A percentile compares a stretch with the other conserved stretches of the same genome.
Conservation (phyloP, 2,888 invertebrate species). For the Shargacucullia verbasci region DNA sequence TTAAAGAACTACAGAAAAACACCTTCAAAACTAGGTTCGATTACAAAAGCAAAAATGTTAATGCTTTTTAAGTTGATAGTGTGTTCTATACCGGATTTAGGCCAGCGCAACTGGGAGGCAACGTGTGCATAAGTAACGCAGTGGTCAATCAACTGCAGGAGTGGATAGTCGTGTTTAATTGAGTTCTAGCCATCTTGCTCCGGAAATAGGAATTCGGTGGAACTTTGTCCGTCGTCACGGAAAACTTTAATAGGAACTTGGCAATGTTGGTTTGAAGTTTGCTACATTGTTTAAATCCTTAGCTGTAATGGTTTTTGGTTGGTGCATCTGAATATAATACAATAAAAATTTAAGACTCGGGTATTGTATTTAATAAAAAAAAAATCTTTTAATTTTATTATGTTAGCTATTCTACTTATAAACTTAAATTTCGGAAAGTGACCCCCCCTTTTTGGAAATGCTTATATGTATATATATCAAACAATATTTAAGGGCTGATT, state of each 20-base stretch:
- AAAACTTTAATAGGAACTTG: constrained; percentile 52
- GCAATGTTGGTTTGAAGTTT: constrained; percentile 41
- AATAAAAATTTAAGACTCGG: no score
- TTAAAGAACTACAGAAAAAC: no score
- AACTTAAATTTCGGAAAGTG: no score
- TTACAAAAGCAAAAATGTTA: no score
- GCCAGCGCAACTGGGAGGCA: background rate
- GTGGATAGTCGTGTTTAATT: constrained; percentile 29
- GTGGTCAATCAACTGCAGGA: constrained; percentile 22
- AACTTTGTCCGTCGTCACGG: constrained; percentile 43
- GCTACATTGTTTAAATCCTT: constrained; percentile 37
- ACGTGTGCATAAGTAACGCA: background rate
- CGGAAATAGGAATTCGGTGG: constrained; percentile 38
- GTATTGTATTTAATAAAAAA: no score
- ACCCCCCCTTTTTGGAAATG: no score
- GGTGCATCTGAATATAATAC: constrained; percentile 15
- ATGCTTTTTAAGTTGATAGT: no score
- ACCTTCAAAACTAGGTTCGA: no score
- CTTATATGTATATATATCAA: no score
- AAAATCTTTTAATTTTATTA: no score
- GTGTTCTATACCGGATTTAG: background rate
- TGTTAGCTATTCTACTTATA: no score
- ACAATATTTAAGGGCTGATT: no score
- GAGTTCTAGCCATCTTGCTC: constrained; percentile 32
- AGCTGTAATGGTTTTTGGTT: constrained; percentile 18